A percentile compares a stretch with the other conserved stretches of the same genome.
These are phyloP conservation scores for Mythimna ferrago DNA, from an alignment of 2,888 invertebrate species.

Conservation along the genomic window DNA sequence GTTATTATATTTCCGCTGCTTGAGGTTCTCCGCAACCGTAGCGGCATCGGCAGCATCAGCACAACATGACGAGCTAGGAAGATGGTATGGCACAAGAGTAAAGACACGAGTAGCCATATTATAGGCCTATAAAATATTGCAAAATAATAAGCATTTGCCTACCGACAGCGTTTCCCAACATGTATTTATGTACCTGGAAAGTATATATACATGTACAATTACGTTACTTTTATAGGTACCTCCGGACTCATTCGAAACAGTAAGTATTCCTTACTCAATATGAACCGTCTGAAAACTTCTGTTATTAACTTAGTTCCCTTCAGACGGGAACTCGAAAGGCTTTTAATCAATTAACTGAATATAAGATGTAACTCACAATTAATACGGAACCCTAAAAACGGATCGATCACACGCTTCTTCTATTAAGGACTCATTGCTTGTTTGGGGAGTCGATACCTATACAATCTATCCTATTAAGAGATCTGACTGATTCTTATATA, in stretches of 20 bases:
- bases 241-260: neutral
- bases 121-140: no score
- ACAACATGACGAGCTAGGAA: no score
- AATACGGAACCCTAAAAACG: conserved; percentile 26
- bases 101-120: no score
- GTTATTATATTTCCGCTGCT: no score
- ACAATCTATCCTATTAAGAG: conserved; percentile 19
- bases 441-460: neutral
- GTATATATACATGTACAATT: neutral
- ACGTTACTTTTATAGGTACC: neutral
- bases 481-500: neutral
- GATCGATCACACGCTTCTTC: conserved; percentile 31
- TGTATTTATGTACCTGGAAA: no score
- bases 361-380: conserved; percentile 33
- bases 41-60: no score
- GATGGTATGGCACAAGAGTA: no score
- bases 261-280: conserved; percentile 24
- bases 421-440: conserved; percentile 17
- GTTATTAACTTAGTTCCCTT: conserved; percentile 42
- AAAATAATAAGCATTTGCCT: no score
- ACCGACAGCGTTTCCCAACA: no score
- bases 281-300: conserved; percentile 23
- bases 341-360: conserved; percentile 53
- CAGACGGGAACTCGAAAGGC: conserved; percentile 20
- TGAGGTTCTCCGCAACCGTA: no score